Evolutionary conservation across 1,140 invertebrate species (phyloP).

Genomic region (Brachionus sp.): DNA sequence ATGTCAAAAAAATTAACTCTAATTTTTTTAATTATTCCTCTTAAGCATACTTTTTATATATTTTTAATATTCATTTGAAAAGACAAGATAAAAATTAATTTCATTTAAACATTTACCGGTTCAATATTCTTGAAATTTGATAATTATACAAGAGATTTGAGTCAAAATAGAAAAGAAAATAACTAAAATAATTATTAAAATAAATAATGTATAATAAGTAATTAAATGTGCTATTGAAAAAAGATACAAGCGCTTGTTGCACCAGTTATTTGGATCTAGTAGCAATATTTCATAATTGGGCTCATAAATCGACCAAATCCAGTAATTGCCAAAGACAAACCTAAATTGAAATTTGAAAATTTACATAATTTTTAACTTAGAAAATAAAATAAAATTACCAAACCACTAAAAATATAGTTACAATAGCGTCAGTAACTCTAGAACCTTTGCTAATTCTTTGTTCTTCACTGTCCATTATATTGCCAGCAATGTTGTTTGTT

Average conservation of each 20-base stretch:
- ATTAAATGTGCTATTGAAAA: conserved; percentile 65
- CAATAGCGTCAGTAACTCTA: conserved; percentile 51
- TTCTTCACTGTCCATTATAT: conserved; percentile 38
- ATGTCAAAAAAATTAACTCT: too few species aligned
- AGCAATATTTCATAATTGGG: conserved; percentile 61
- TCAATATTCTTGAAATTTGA: not conserved
- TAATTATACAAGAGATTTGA: not conserved
- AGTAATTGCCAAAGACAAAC: conserved; percentile 69
- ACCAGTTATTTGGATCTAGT: conserved; percentile 60
- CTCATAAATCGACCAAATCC: conserved; percentile 51
- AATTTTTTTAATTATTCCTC: too few species aligned
- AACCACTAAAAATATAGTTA: conserved; percentile 50
- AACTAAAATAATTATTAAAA: conserved; percentile 64
- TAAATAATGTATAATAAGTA: conserved; percentile 67
- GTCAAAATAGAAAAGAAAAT: conserved; percentile 57
- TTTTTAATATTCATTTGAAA: too few species aligned
- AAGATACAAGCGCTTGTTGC: conserved; percentile 49
- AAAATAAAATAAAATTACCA: conserved; percentile 61
- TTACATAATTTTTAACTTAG: not conserved
- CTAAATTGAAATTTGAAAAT: conserved; percentile 48
- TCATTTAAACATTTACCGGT: not conserved
- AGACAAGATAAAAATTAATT: too few species aligned
- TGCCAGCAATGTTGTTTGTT: not conserved
- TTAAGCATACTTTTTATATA: too few species aligned
- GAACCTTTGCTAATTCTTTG: conserved; percentile 51